Base-by-base conservation (phyloP, 2,888 invertebrate species). In the Heliconius aoede region DNA sequence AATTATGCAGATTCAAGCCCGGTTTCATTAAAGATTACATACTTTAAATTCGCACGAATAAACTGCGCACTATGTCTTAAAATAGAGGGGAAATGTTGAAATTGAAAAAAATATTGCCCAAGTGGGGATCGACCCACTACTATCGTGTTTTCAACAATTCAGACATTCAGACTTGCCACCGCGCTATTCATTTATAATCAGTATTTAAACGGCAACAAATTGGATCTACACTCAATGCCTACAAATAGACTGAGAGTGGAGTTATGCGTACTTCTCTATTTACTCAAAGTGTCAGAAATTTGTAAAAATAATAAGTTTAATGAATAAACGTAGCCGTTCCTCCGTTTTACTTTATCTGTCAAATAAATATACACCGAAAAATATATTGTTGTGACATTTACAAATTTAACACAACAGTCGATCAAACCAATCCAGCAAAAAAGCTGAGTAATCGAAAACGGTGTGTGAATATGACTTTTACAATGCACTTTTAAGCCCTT, bases 401-500 rank as follows among this genome's bases (percentile, higher is more conserved):
- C 1, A 65, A 65, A 40, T 24, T 65, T 18, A 65, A 36, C 24
- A 65, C 24, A 15, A 24, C 7, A 24, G n/a, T 65, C n/a, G 40
- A 65, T 65, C 51, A 55, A 69, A 30, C 30, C 30, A 69, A 69
- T 30, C 68, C 7, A 68, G n/a, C n/a, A 51, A 24, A 40, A 64
- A 28, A 21, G n/a, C 5, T 28, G 1, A 51, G 13, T 28, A 51
- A 68, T 51, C n/a, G 28, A 67, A 36, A 32, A 64, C 1, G n/a
- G 65, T 24, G 30, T 13, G 30, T 7, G 30, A 30, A 30, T 55
- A 55, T 69, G 55, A 69, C 69, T 69, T 36, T 65, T 55, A 55
- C 30, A 69, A 55, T 69, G 69, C 55, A 28, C 26, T 67, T 46
- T 55, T 68, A 61, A 58, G 72, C 60, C 72, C 64, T 78, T 79